Base-by-base conservation (phyloP, 2,888 invertebrate species). In the Diaprepes abbreviatus region DNA sequence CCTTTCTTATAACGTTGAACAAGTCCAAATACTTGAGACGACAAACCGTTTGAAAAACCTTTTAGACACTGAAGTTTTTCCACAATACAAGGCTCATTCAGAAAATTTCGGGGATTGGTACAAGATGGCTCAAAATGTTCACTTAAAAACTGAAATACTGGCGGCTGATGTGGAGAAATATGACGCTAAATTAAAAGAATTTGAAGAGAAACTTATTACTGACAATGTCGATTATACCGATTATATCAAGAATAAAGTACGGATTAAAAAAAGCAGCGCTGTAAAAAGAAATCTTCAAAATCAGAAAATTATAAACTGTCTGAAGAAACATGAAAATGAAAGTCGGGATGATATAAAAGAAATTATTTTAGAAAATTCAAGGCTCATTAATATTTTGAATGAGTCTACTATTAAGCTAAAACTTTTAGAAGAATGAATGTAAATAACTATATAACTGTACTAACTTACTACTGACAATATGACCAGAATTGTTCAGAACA, bases 1-100 rank as follows among this genome's bases (percentile, higher is more conserved):
- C 74, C 87, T 97, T 7, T 94, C 95, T 0, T 95, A 94, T 85
- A 96, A 97, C 83, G 97, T 97, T 83, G 96, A 97, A 85, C 97
- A 97, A 85, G 96, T 97, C 82, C 97, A 97, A 86, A 93, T 95
- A 75, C 87, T 97, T 75, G 97, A 97, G 86, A 92, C 92, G 19
- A 92, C 92, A 0, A 88, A 90, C 40, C 88, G 91, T 36, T 86
- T 92, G 71, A 90, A 92, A 78, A 85, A 88, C 9, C 84, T 95
- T 71, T 85, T 93, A 70, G 86, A 90, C 71, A 88, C 88, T 65
- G 91, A 91, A 78, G 93, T 93, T 5, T 87, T 88, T 78, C 92
- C 93, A 1, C 89, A 92, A 0, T 91, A 93, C 10, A 89, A 89
- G 10, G 92, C 92, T 74, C 87, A 93, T 64, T 93, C 93, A 0